These are phyloP conservation scores for Rhombomys opimus DNA, from an alignment of 2,113 vertebrate genomes.

Conservation along the genomic window DNA sequence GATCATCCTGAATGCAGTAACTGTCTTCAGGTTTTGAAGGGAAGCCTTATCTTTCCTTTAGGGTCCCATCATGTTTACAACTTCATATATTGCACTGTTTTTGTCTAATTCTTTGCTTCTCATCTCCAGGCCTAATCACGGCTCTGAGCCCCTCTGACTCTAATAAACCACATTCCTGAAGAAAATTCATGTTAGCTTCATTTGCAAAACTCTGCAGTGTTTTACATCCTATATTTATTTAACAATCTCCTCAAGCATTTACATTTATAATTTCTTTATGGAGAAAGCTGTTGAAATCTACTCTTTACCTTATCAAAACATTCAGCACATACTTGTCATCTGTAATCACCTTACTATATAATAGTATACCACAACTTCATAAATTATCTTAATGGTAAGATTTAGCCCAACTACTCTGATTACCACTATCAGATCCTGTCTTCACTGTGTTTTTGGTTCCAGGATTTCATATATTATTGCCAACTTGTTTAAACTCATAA, in stretches of 20 bases:
- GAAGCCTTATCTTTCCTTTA: background rate
- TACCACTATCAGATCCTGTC: background rate
- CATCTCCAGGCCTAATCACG: background rate
- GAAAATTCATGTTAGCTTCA: background rate
- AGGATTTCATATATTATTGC: slow-evolving; percentile 13
- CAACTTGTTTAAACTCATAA: background rate
- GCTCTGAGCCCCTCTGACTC: background rate
- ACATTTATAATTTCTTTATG: background rate
- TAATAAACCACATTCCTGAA: background rate
- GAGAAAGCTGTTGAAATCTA: background rate
- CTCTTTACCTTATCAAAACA: background rate
- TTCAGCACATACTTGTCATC: background rate
- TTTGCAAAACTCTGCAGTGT: background rate
- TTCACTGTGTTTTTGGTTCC: background rate
- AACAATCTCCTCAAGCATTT: background rate
- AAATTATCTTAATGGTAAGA: background rate
- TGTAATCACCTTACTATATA: background rate
- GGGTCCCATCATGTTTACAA: background rate
- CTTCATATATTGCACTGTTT: background rate
- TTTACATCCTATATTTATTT: background rate
- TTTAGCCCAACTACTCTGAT: background rate
- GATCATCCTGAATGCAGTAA: too few species aligned
- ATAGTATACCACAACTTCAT: background rate
- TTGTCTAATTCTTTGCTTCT: background rate
- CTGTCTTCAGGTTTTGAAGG: background rate